A percentile compares a stretch with the other conserved stretches of the same genome.
These are phyloP conservation scores for Apteryx mantelli DNA, from an alignment of 2,113 vertebrate genomes.

Conservation along the genomic window DNA sequence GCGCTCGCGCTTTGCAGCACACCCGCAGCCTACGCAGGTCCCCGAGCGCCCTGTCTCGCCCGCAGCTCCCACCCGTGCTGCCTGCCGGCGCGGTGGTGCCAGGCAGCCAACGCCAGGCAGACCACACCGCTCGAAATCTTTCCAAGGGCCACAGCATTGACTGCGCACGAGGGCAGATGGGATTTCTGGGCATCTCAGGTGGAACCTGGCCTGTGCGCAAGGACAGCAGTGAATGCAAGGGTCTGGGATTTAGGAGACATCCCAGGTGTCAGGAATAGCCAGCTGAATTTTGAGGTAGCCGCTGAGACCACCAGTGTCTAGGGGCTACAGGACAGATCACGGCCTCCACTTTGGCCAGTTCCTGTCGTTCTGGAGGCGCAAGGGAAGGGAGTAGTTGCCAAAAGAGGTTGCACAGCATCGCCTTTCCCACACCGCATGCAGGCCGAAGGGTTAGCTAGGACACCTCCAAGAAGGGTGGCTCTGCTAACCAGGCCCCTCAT, in stretches of 20 bases:
- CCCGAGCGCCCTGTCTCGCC: background rate
- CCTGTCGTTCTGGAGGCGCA: background rate
- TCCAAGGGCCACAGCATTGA: background rate
- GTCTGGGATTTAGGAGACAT: background rate
- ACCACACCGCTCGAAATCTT: background rate
- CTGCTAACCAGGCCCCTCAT: background rate
- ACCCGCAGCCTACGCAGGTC: fast-evolving
- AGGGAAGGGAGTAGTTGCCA: background rate
- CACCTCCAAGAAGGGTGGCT: background rate
- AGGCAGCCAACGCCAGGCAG: fast-evolving
- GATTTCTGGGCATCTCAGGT: background rate
- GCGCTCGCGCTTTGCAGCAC: background rate
- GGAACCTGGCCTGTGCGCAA: background rate
- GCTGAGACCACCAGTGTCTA: background rate
- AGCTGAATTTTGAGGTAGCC: background rate
- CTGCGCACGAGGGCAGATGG: background rate
- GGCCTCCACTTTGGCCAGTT: background rate
- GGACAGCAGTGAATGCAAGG: background rate
- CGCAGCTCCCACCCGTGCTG: background rate
- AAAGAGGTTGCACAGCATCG: background rate
- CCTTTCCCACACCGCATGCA: background rate
- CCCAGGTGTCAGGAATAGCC: background rate
- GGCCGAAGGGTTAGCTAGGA: background rate
- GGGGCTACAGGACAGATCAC: background rate
- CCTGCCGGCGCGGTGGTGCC: background rate